phyloP scores from a whole-genome alignment of 2,888 invertebrate genomes.

The Ormyrus pomaceus region DNA sequence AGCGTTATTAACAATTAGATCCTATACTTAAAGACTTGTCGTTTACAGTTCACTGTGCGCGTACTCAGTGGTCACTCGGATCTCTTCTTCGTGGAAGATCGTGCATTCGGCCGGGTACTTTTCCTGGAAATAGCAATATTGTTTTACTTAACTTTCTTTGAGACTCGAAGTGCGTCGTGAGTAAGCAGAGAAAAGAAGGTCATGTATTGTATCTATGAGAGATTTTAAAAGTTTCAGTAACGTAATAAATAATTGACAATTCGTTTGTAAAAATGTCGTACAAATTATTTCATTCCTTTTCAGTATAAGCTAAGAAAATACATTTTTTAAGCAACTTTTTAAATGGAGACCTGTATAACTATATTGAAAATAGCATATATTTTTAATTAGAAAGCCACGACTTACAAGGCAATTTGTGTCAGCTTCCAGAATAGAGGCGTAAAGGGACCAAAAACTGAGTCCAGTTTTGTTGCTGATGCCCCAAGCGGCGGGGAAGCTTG shows the following conservation, averaged over 20 bases:
- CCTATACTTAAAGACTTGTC: constrained; percentile 24
- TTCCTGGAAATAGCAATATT: constrained; percentile 74
- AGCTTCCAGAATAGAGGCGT: constrained; percentile 84
- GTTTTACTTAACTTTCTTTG: no score
- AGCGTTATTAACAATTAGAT: constrained; percentile 40
- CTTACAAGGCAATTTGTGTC: constrained; percentile 84
- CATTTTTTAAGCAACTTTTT: no score
- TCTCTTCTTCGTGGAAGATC: constrained; percentile 88
- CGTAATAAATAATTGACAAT: no score
- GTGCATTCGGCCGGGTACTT: constrained; percentile 85
- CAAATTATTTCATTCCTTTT: no score
- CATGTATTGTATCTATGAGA: no score
- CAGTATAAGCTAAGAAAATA: no score
- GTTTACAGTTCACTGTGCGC: constrained; percentile 82
- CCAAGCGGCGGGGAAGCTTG: constrained; percentile 87
- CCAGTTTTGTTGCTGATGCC: constrained; percentile 85
- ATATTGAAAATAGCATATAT: no score
- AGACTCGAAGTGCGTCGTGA: no score
- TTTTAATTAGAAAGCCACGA: constrained; percentile 35
- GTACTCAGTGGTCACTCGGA: constrained; percentile 86
- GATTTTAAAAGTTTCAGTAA: no score
- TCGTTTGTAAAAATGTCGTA: no score
- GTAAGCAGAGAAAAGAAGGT: no score
- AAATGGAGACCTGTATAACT: no score
- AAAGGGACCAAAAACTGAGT: constrained; percentile 87